Conservation (phyloP, 2,888 invertebrate genomes). For the Marasmarcha lunaedactyla region DNA sequence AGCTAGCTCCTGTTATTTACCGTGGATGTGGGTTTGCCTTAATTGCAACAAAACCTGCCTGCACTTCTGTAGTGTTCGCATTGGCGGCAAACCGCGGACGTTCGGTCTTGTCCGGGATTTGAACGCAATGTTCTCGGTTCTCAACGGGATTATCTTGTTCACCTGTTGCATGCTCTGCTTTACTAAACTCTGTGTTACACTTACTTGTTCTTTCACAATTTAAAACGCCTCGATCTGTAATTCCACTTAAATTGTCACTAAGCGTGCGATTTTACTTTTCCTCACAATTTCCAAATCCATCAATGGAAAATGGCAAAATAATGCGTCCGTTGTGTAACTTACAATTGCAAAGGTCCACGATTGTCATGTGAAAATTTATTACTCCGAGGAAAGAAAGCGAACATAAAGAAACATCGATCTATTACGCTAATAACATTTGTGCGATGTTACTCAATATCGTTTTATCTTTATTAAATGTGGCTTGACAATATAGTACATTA, state of each 20-base stretch:
- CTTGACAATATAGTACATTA: too few species aligned
- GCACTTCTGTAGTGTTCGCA: too few species aligned
- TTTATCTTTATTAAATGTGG: neutral
- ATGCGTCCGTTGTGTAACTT: conserved; percentile 29
- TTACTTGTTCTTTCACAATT: too few species aligned
- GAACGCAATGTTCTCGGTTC: too few species aligned
- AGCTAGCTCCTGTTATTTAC: conserved; percentile 29
- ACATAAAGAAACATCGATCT: conserved; percentile 28
- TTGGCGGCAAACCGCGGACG: too few species aligned
- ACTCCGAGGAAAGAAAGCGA: conserved; percentile 37
- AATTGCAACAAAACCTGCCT: too few species aligned
- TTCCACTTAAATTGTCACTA: too few species aligned
- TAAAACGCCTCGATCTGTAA: too few species aligned
- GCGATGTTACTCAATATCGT: conserved; percentile 3
- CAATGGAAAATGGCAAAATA: neutral
- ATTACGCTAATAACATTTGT: conserved; percentile 17
- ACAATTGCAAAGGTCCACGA: conserved; percentile 44
- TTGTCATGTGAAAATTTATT: conserved; percentile 30
- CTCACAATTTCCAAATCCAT: neutral
- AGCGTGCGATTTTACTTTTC: neutral
- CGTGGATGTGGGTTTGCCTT: conserved; percentile 11
- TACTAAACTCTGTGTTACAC: too few species aligned
- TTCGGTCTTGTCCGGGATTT: too few species aligned
- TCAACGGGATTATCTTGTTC: too few species aligned
- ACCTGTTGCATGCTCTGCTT: too few species aligned